Conservation (phyloP, 35 echinoderm and acorn worm genomes). For the Stichopus chloronotus region DNA sequence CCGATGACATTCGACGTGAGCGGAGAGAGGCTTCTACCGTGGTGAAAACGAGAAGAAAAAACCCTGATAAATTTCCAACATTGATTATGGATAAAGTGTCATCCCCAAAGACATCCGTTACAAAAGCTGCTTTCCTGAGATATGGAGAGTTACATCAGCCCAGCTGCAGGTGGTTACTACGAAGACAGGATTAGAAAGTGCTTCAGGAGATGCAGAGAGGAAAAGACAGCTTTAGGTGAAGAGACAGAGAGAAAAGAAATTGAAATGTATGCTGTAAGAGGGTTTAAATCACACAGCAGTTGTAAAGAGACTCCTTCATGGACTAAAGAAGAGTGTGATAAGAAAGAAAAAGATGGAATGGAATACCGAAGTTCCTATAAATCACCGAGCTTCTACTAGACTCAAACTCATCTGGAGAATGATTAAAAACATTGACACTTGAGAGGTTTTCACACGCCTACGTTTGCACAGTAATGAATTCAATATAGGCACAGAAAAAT, state of each 20-base stretch:
- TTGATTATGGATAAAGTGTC: constrained; percentile 54
- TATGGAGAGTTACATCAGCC: neutral
- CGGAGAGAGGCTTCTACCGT: neutral
- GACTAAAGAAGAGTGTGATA: neutral
- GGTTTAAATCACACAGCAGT: constrained; percentile 10
- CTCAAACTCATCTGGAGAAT: too few relatives aligned
- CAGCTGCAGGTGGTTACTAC: neutral
- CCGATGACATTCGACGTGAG: constrained; percentile 39
- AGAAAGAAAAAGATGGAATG: neutral
- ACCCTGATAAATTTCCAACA: constrained; percentile 28
- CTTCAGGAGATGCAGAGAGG: neutral
- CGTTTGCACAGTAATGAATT: too few relatives aligned
- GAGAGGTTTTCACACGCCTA: too few relatives aligned
- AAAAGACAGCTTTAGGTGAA: neutral
- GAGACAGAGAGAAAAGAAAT: neutral
- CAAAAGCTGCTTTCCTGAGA: constrained; percentile 36
- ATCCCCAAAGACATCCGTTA: constrained; percentile 42
- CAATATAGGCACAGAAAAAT: too few relatives aligned
- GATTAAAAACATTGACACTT: too few relatives aligned
- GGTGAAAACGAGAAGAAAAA: constrained; percentile 15
- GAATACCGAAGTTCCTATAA: neutral
- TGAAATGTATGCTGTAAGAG: neutral
- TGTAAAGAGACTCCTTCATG: neutral
- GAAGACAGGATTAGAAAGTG: neutral
- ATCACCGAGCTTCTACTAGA: neutral